phyloP scores from a whole-genome alignment of 2,888 invertebrate genomes.

The Dinocampus coccinellae region DNA sequence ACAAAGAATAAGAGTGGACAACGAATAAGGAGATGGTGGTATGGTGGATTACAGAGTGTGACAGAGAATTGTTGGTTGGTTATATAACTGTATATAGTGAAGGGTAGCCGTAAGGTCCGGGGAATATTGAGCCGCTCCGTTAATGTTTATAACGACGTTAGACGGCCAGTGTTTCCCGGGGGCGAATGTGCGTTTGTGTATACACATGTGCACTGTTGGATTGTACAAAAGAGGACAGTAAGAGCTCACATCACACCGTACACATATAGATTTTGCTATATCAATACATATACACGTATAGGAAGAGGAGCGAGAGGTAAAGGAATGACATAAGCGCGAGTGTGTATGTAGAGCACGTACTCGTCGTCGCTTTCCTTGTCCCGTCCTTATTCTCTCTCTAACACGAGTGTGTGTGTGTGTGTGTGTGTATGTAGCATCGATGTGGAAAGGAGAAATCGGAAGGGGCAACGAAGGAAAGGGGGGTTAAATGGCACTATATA shows the following conservation, averaged over 20 bases:
- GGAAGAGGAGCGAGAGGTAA: slow-evolving; percentile 7
- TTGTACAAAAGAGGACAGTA: slow-evolving; percentile 5
- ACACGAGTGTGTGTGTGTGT: no score
- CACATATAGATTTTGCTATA: slow-evolving; percentile 9
- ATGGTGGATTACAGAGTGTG: neutral
- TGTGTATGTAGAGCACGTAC: slow-evolving; percentile 69
- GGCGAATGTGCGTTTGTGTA: slow-evolving; percentile 45
- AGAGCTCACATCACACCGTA: slow-evolving; percentile 20
- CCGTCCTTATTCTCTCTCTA: slow-evolving; percentile 37
- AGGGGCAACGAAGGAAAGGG: slow-evolving; percentile 34
- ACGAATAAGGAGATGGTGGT: neutral
- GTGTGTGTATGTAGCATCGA: slow-evolving; percentile 56
- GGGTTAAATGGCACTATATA: slow-evolving; percentile 19
- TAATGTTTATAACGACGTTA: slow-evolving; percentile 69
- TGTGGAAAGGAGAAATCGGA: slow-evolving; percentile 40
- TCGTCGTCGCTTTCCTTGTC: slow-evolving; percentile 60
- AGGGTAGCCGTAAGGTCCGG: slow-evolving; percentile 56
- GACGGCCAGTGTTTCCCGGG: slow-evolving; percentile 56
- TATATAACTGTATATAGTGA: neutral
- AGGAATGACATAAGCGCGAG: slow-evolving; percentile 60
- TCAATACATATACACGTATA: slow-evolving; percentile 14
- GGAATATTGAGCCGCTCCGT: slow-evolving; percentile 68
- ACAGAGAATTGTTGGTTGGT: neutral
- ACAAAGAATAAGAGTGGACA: neutral
- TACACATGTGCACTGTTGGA: slow-evolving; percentile 5